Conservation (phyloP, 2,797 vertebrate species). For the Todus mexicanus region DNA sequence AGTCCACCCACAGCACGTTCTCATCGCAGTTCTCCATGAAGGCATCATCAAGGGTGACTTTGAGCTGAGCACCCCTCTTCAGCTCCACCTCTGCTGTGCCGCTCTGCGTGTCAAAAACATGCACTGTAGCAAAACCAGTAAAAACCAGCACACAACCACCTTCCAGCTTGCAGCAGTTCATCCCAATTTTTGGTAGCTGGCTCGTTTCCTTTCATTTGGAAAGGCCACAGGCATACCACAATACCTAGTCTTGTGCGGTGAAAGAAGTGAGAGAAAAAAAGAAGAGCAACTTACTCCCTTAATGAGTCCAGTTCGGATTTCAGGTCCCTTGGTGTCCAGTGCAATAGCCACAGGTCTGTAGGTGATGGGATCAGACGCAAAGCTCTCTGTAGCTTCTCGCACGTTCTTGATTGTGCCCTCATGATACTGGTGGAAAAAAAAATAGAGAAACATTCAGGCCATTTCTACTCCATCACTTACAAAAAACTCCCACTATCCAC, state of each 20-base stretch:
- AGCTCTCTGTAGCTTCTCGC: constrained; percentile 90
- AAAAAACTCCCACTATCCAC: rapidly evolving
- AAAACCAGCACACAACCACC: not conserved
- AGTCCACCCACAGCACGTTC: constrained; percentile 89
- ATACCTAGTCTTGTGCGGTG: rapidly evolving
- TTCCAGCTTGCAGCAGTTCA: not conserved
- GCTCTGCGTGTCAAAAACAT: constrained; percentile 73
- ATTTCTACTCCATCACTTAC: not conserved
- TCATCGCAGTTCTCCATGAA: constrained; percentile 91
- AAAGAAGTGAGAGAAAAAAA: not conserved
- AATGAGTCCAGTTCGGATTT: constrained; percentile 98
- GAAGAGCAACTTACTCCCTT: constrained; percentile 86
- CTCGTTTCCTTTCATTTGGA: not conserved
- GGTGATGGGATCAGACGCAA: constrained; percentile 83
- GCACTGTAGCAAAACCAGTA: not conserved
- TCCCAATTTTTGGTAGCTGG: not conserved
- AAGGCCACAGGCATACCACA: rapidly evolving
- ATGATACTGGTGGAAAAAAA: constrained; percentile 82
- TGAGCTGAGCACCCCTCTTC: constrained; percentile 86
- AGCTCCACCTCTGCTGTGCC: constrained; percentile 95
- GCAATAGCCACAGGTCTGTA: constrained; percentile 95
- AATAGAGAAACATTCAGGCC: not conserved
- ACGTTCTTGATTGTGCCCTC: constrained; percentile 95
- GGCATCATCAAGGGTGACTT: constrained; percentile 87
- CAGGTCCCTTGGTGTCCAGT: constrained; percentile 97